Percentiles rank a stretch among this genome's conserved stretches.
phyloP scores from a whole-genome alignment of 2,113 vertebrate genomes.

The Triplophysa tibetana region DNA sequence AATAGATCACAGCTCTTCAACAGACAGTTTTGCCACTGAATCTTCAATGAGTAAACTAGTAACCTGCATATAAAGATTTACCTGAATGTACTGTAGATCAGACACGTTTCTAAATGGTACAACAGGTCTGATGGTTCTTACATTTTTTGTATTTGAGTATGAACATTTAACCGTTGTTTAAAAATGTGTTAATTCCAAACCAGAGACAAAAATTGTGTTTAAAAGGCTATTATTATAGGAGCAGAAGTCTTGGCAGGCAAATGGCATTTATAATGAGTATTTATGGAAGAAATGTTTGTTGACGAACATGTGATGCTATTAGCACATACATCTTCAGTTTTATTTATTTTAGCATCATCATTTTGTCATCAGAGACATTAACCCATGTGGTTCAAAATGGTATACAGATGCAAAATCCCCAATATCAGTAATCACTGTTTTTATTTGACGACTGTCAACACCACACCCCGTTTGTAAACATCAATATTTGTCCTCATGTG shows the following conservation, averaged over 20 bases:
- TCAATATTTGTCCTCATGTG: no score
- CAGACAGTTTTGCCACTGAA: background rate
- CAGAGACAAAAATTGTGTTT: background rate
- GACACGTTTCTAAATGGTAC: background rate
- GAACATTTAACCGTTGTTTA: no score
- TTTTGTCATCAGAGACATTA: no score
- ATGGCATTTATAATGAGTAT: conserved; percentile 3
- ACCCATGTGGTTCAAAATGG: no score
- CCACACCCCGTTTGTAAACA: no score
- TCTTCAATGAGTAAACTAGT: background rate
- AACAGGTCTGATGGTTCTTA: background rate
- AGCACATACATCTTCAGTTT: no score
- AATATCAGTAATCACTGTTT: no score
- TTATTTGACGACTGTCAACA: no score
- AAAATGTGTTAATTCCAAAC: no score
- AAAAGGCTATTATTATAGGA: background rate
- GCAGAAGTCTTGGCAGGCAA: background rate
- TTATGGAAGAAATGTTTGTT: conserved; percentile 6
- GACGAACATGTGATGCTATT: background rate
- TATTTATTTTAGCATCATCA: no score
- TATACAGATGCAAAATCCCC: no score
- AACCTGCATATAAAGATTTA: background rate
- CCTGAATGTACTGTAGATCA: background rate
- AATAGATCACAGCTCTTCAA: conserved; percentile 40
- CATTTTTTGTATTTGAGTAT: background rate